Evolutionary conservation across 2,797 vertebrate species (phyloP).

Genomic region (Halcyon chelicuti): DNA sequence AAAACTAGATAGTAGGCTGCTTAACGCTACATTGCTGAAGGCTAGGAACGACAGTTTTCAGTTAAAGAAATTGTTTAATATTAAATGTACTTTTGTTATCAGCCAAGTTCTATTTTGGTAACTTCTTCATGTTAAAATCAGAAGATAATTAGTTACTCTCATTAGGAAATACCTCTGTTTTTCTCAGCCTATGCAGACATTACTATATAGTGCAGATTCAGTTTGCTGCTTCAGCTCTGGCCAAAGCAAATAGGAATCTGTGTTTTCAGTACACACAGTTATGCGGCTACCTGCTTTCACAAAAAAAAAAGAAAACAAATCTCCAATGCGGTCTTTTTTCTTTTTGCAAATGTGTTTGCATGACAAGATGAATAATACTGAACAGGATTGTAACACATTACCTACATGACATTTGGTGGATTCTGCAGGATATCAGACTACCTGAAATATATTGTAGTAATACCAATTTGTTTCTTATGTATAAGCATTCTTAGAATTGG

Average conservation of each 20-base stretch:
- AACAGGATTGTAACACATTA: background rate
- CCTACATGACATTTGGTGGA: background rate
- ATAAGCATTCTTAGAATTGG: background rate
- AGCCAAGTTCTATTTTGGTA: background rate
- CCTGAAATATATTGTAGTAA: background rate
- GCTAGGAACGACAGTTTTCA: background rate
- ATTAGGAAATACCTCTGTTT: background rate
- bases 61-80: background rate
- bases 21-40: background rate
- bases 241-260: background rate
- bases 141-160: background rate
- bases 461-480: background rate
- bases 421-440: background rate
- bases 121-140: background rate
- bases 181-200: background rate
- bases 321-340: background rate
- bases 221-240: background rate
- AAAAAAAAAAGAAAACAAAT: background rate
- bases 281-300: background rate
- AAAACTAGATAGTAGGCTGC: background rate
- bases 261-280: background rate
- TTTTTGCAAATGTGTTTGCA: background rate
- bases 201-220: background rate
- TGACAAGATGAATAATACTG: background rate
- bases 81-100: background rate